phyloP scores from a whole-genome alignment of 2,113 vertebrate genomes.

The Podarcis muralis region DNA sequence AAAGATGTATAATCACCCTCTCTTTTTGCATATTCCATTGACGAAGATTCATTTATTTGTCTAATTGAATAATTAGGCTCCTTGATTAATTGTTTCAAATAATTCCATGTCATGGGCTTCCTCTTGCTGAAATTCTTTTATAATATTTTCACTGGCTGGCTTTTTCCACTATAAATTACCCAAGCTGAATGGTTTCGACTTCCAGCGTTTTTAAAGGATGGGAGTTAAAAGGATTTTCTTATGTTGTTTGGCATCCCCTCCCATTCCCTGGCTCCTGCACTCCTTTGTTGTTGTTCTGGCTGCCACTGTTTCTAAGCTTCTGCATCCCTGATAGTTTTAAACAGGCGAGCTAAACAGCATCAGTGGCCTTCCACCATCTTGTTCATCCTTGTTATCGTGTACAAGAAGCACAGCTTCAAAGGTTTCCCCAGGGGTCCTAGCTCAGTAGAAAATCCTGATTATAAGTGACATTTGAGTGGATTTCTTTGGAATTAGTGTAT shows the following conservation, averaged over 20 bases:
- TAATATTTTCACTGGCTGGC: conserved; percentile 71
- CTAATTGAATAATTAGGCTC: conserved; percentile 77
- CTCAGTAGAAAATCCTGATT: conserved; percentile 83
- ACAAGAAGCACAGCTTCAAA: conserved; percentile 77
- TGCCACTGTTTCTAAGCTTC: conserved; percentile 70
- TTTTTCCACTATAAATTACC: conserved; percentile 75
- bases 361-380: conserved; percentile 70
- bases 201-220: conserved; percentile 60
- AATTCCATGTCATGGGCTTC: conserved; percentile 75
- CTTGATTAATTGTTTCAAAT: conserved; percentile 78
- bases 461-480: conserved; percentile 85
- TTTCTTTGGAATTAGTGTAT: conserved; percentile 84
- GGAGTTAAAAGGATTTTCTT: conserved; percentile 58
- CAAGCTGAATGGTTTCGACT: conserved; percentile 61
- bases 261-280: conserved; percentile 56
- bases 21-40: conserved; percentile 68
- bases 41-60: conserved; percentile 70
- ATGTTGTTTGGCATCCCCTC: conserved; percentile 59
- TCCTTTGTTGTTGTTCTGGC: conserved; percentile 68
- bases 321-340: conserved; percentile 73
- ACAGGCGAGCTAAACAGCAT: conserved; percentile 69
- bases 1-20: conserved; percentile 67
- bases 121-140: conserved; percentile 72
- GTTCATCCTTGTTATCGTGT: conserved; percentile 73
- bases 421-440: conserved; percentile 80